These are phyloP conservation scores for Meriones psammophilus DNA, from an alignment of 2,797 vertebrate species.

Conservation along the genomic window DNA sequence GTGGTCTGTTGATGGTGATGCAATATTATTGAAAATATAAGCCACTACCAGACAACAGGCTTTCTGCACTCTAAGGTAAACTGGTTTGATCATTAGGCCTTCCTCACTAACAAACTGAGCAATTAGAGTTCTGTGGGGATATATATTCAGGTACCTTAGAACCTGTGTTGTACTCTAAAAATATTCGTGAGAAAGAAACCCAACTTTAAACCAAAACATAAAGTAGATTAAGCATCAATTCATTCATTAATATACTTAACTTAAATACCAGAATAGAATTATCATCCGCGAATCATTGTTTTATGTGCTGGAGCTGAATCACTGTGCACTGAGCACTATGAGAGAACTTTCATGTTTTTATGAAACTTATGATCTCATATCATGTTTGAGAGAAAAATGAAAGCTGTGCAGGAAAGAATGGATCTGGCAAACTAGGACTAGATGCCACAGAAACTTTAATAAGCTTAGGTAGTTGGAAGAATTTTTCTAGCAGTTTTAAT, in stretches of 20 bases:
- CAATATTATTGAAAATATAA: neutral
- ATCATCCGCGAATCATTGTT: neutral
- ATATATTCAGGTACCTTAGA: neutral
- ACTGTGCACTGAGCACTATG: neutral
- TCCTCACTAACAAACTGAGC: neutral
- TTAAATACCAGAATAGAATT: neutral
- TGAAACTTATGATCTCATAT: no score
- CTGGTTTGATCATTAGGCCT: neutral
- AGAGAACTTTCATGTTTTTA: neutral
- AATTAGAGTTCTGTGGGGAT: neutral
- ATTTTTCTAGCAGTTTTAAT: neutral
- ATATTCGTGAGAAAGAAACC: neutral
- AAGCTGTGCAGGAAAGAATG: neutral
- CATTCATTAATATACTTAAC: neutral
- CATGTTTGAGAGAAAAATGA: neutral
- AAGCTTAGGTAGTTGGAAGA: neutral
- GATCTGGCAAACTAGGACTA: neutral
- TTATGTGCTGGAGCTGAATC: neutral
- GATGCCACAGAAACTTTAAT: fast-evolving
- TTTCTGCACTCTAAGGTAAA: neutral
- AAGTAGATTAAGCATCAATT: neutral
- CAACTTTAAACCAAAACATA: neutral
- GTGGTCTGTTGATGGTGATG: neutral
- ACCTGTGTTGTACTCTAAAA: neutral
- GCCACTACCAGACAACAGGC: neutral